phyloP scores from a whole-genome alignment of 2,797 vertebrate genomes.

The Tapirus indicus region DNA sequence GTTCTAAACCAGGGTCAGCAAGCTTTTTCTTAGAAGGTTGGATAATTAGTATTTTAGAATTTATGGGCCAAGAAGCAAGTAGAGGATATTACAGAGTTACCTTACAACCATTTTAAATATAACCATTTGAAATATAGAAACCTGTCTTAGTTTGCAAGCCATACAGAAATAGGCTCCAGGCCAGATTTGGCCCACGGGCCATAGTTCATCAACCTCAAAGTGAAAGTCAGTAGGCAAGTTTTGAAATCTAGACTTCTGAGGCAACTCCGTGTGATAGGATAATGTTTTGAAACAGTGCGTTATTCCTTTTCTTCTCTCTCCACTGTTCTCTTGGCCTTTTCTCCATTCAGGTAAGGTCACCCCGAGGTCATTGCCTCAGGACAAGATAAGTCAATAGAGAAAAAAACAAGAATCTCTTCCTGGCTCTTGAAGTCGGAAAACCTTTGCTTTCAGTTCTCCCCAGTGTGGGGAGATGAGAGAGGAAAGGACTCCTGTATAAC shows the following conservation, averaged over 20 bases:
- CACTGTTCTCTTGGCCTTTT: background rate
- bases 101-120: background rate
- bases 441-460: background rate
- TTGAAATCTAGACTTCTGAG: constrained; percentile 18
- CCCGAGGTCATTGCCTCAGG: background rate
- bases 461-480: background rate
- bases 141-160: background rate
- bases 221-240: background rate
- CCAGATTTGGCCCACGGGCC: background rate
- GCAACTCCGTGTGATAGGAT: background rate
- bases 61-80: background rate
- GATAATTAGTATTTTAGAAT: background rate
- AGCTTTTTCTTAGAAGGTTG: background rate
- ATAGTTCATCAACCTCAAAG: background rate
- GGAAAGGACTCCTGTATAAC: background rate
- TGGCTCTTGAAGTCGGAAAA: background rate
- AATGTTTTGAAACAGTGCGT: background rate
- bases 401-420: constrained; percentile 34
- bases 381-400: constrained; percentile 34
- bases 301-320: background rate
- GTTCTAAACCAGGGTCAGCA: background rate
- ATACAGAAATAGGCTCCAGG: background rate
- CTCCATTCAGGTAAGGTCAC: background rate
- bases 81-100: background rate
- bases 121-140: background rate